Evolutionary conservation across 35 echinoderm and acorn worm species (phyloP), one percentile per base, ranked within the genome.

Genomic region (Anneissia japonica): DNA sequence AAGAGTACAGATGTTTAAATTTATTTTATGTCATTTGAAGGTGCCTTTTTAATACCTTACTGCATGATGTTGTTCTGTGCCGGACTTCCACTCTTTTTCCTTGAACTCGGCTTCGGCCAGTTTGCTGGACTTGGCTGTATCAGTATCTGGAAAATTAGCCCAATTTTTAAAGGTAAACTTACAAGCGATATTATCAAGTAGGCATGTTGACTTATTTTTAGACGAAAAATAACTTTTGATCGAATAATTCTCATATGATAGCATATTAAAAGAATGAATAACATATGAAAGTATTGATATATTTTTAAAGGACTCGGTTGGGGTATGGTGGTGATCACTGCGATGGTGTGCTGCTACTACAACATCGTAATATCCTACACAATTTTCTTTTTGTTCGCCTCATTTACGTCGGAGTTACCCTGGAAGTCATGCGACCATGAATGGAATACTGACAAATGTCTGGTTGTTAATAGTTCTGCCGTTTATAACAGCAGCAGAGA

Each of bases 121-220:
- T 93, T 93, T 77, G 55, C 83, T 38, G 90, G 92, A 74, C 79
- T 89, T 6, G 92, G 92, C 12, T 88, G 86, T 64, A 89, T 93
- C 64, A 93, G 87, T 64, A 83, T 82, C 38, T 93, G 92, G 92
- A 86, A 85, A 23, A 79, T 90, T 40, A 86, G 82, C 31, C 92
- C 92, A 10, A 38, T 93, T 31, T 93, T 93, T 43, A 93, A 93
- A 93, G 92, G 92, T 93, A 85, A n/a, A n/a, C n/a, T n/a, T n/a
- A n/a, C n/a, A n/a, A n/a, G n/a, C n/a, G n/a, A n/a, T n/a, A n/a
- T n/a, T n/a, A n/a, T n/a, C n/a, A n/a, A n/a, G n/a, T n/a, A n/a
- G n/a, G n/a, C n/a, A n/a, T n/a, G n/a, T n/a, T n/a, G n/a, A n/a
- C n/a, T n/a, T n/a, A n/a, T n/a, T n/a, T n/a, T n/a, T n/a, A n/a